Base-by-base conservation (phyloP, 2,888 invertebrate species). In the Embidobia sp. region DNA sequence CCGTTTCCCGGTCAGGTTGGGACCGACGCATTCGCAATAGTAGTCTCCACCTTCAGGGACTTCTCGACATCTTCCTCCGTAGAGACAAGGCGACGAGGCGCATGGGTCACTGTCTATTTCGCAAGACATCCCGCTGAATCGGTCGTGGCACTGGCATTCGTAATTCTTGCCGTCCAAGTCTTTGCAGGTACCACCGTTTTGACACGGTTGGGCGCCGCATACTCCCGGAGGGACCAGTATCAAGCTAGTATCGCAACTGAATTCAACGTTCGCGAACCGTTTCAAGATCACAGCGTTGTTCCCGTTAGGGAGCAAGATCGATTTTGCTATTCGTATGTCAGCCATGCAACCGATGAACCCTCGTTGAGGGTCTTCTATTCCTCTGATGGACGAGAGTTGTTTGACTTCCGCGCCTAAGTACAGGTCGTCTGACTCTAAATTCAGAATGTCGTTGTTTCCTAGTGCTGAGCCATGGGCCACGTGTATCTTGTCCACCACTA, bases 341-440 rank as follows among this genome's bases (percentile, higher is more conserved):
- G 97, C 94, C 92, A 98, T 94, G 88, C 98, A 98, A 0, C 98
- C 98, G 64, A 95, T 92, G 88, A 97, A 97, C 0, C 98, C 98
- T 42, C 94, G 92, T 44, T 94, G 94, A 48, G 97, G 93, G 89
- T 96, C 94, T 83, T 94, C 93, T 74, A 93, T 93, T 3, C 92
- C 92, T 8, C 93, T 90, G 22, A 95, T 93, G 15, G 94, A 93
- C 1, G 94, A 95, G 90, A 95, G 95, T 16, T 94, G 93, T 67
- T 92, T 91, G 0, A 97, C 95, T 87, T 95, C 94, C 0, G 96
- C 97, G 11, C 97, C 97, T 48, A 97, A 91, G 83, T 95, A 95
- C 80, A 97, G 91, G 84, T 96, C 95, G 85, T 95, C 95, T 15
- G 94, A 93, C 88, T 96, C 95, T 64, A 96, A 92, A 90, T 98